Evolutionary conservation across 2,888 invertebrate species (phyloP), one percentile per base, ranked within the genome.

Genomic region (Hyposoter didymator): DNA sequence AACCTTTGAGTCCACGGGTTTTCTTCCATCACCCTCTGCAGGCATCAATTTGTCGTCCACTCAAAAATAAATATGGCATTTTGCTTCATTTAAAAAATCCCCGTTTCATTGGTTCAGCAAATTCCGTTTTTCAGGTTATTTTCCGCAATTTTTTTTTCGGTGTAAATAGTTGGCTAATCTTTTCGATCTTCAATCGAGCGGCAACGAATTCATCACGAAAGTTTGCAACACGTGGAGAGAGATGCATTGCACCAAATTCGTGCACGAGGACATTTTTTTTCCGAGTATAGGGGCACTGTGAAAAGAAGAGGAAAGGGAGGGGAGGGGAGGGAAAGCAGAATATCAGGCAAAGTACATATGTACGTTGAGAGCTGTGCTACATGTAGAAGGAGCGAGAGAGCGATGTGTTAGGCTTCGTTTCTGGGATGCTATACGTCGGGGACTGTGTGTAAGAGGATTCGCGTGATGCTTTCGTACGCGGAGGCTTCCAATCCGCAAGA

Each of bases 391-490:
- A 17, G 28, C 14, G 17, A 39, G 39, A 10, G 10, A 39, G 1
- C 39, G 35, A 35, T 35, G 35, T 47, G 72, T 74, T 45, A 45
- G 70, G 78, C 78, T 78, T 78, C 70, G 78, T 62, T 64, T 69
- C 75, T 69, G 22, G 55, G 43, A 52, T 73, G 19, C 35, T 22
- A 28, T 32, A 45, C 32, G 73, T 73, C 28, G 32, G 66, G 66
- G 45, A 55, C 52, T 52, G 43, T 67, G 80, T 80, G 64, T 80
- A 80, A 81, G 80, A 74, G 80, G 80, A 81, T 81, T 81, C 80
- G 80, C 80, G 80, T 67, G 80, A 81, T 81, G 80, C 66, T 74
- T 64, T 52, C 66, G 80, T 74, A 49, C 66, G 32, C 80, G 80
- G 52, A 81, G 80, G 80, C 74, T 81, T 81, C 80, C 32, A 43